phyloP scores from a whole-genome alignment of 1,140 invertebrate species.

The Neodiprion lecontei region DNA sequence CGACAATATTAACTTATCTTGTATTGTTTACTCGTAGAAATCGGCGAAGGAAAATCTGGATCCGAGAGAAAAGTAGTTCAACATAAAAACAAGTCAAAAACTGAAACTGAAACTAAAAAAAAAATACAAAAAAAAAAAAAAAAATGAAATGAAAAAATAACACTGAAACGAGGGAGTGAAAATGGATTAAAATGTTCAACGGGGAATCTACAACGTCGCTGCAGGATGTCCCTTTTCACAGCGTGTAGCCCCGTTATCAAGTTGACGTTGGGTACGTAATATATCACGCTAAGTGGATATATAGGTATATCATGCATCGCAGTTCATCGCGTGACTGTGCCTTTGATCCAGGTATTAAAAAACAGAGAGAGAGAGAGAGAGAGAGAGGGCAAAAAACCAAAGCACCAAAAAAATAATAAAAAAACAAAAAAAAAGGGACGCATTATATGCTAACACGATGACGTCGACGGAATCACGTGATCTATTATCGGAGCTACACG shows the following conservation, averaged over 20 bases:
- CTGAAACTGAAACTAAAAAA: too few relatives aligned
- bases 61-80: too few relatives aligned
- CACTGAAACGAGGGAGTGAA: neutral
- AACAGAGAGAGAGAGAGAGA: conserved; percentile 9
- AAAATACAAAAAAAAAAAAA: neutral
- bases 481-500: too few relatives aligned
- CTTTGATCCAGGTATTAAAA: conserved; percentile 17
- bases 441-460: too few relatives aligned
- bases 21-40: too few relatives aligned
- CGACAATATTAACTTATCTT: too few relatives aligned
- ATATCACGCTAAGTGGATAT: neutral
- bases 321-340: conserved; percentile 2
- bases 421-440: neutral
- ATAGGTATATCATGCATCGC: neutral
- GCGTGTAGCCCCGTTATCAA: neutral
- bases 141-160: neutral
- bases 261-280: conserved; percentile 2
- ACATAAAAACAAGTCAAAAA: too few relatives aligned
- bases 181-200: neutral
- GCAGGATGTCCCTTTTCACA: neutral
- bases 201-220: neutral
- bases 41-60: too few relatives aligned
- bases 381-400: conserved; percentile 8
- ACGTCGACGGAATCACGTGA: too few relatives aligned
- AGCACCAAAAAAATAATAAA: neutral